Base-by-base conservation (phyloP, 1,140 invertebrate genomes). In the Pseudachorutes palmiensis region DNA sequence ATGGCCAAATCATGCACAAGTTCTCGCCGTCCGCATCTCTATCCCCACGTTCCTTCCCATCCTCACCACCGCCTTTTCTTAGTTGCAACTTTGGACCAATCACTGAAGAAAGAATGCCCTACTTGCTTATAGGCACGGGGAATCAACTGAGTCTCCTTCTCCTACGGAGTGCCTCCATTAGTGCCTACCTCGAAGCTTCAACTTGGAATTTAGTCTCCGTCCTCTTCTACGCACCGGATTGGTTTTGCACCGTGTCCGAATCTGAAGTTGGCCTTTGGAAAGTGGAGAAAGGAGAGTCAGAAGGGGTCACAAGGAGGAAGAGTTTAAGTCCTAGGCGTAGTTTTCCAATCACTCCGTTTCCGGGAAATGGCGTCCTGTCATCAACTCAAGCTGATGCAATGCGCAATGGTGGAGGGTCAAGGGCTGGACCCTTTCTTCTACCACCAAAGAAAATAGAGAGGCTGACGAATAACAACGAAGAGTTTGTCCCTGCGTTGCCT, bases 241-340 rank as follows among this genome's bases (percentile, higher is more conserved):
- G 36, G 14, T 67, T 72, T 59, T 67, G 65, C 32, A 65, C 66
- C 28, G 63, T 72, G 9, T 67, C 68, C 48, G 71, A 72, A 65
- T 64, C 69, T 59, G 71, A 72, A 49, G 66, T 72, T 24, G 68
- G 68, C 2, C 2, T 72, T 1, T 72, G 71, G 71, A 72, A 64
- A 30, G 62, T 72, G 33, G 22, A 51, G 26, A 63, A 62, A 63
- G 41, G 51, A 12, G 36, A 59, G 60, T 55, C 51, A 16, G 12
- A 58, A 64, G 26, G 24, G 30, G 64, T 33, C 26, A 36, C 36
- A 29, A 26, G 58, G 31, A 63, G 68, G 26, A 48, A 51, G 22
- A 67, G 66, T 62, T 63, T 70, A 1, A 70, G 64, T 60, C 64
- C 68, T 2, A 32, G 30, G 26, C 1, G 65, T 16, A 48, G 32